These are phyloP conservation scores for Petrolisthes manimaculis DNA, from an alignment of 2,888 invertebrate species.

Conservation along the genomic window DNA sequence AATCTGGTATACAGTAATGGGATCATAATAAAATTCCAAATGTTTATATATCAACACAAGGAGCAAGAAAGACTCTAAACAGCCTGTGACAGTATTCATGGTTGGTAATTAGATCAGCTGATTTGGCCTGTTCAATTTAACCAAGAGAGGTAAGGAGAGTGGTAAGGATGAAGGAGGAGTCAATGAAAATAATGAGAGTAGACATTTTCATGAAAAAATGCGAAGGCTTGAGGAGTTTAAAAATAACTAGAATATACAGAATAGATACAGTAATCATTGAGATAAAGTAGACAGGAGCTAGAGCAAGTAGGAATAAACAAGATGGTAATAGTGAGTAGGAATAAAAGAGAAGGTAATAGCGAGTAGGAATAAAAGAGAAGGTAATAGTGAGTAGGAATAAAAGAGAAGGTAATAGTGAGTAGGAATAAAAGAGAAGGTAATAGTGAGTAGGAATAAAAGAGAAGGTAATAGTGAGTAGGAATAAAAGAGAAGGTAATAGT, in stretches of 20 bases:
- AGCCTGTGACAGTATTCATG: conserved; percentile 29
- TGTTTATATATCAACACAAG: background rate
- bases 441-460: too few species aligned
- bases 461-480: too few species aligned
- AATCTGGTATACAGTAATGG: too few species aligned
- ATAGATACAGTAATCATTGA: background rate
- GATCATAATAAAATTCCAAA: background rate
- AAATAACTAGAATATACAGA: background rate
- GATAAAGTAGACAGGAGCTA: too few species aligned
- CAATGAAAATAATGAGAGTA: background rate
- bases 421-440: too few species aligned
- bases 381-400: too few species aligned
- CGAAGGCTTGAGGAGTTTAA: background rate
- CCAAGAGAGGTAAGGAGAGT: background rate
- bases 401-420: too few species aligned
- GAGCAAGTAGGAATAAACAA: too few species aligned
- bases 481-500: too few species aligned
- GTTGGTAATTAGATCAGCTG: conserved; percentile 7
- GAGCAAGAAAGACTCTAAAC: background rate
- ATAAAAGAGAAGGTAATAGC: too few species aligned
- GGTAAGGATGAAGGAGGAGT: background rate
- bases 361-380: too few species aligned
- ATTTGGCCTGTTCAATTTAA: background rate
- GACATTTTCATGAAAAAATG: background rate
- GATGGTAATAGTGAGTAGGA: too few species aligned